phyloP scores from a whole-genome alignment of 1,140 invertebrate species.

The Streblospio benedicti region DNA sequence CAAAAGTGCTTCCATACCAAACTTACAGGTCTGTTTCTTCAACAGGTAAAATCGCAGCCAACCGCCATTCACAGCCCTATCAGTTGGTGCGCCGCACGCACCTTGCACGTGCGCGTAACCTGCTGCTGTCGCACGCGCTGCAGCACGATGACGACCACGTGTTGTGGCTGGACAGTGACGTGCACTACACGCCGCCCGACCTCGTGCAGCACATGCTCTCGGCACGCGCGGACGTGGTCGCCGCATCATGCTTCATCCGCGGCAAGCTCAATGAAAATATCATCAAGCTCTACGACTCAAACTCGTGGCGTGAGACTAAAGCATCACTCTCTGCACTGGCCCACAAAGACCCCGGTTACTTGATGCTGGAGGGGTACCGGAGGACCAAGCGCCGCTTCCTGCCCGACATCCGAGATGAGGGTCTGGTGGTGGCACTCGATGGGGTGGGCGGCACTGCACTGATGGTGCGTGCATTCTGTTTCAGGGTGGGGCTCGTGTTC shows the following conservation, averaged over 20 bases:
- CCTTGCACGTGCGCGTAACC: slow-evolving; percentile 33
- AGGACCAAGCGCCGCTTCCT: slow-evolving; percentile 29
- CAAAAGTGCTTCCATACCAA: no score
- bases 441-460: slow-evolving; percentile 39
- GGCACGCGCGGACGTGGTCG: slow-evolving; percentile 31
- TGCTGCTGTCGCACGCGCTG: slow-evolving; percentile 25
- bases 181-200: slow-evolving; percentile 28
- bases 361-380: slow-evolving; percentile 39
- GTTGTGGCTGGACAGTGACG: slow-evolving; percentile 39
- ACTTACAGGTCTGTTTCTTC: no score
- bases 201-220: slow-evolving; percentile 35
- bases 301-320: slow-evolving; percentile 38
- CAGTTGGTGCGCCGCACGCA: slow-evolving; percentile 31
- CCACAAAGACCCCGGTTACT: slow-evolving; percentile 22
- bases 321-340: slow-evolving; percentile 23
- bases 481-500: slow-evolving; percentile 35
- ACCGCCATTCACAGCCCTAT: slow-evolving; percentile 21
- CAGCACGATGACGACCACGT: slow-evolving; percentile 28
- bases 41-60: slow-evolving; percentile 23
- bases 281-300: slow-evolving; percentile 35
- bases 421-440: slow-evolving; percentile 33
- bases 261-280: no score
- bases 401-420: slow-evolving; percentile 31
- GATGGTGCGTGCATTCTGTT: slow-evolving; percentile 28
- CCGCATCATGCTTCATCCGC: slow-evolving; percentile 28